Conservation (phyloP, 2,113 vertebrate species). For the Elaphurus davidianus region DNA sequence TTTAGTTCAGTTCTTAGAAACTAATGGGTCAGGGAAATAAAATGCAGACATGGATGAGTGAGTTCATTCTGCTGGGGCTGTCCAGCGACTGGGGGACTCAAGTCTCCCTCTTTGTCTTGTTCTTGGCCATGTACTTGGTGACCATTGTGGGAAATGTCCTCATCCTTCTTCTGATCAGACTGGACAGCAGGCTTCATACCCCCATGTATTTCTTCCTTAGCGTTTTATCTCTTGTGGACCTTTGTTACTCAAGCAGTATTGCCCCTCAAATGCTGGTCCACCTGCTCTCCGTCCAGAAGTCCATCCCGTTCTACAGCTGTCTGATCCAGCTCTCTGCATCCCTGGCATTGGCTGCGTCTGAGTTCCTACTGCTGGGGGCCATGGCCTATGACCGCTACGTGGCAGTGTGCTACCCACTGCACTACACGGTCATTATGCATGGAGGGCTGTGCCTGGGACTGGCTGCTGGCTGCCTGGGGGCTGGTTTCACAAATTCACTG, state of each 20-base stretch:
- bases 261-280: conserved; percentile 55
- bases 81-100: not conserved
- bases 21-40: not conserved
- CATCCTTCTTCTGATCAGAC: conserved; percentile 57
- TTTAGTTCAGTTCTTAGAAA: not conserved
- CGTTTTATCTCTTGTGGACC: conserved; percentile 60
- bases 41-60: conserved; percentile 25
- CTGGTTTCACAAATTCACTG: conserved; percentile 57
- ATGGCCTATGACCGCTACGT: conserved; percentile 64
- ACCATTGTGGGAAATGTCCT: conserved; percentile 51
- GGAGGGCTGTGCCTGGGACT: conserved; percentile 39
- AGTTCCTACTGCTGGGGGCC: conserved; percentile 68
- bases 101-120: conserved; percentile 47
- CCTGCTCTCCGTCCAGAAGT: conserved; percentile 38
- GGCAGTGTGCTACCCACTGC: conserved; percentile 33
- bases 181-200: conserved; percentile 58
- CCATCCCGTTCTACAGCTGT: conserved; percentile 44
- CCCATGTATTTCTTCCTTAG: conserved; percentile 74
- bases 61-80: conserved; percentile 66
- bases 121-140: conserved; percentile 59
- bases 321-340: conserved; percentile 37
- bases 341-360: conserved; percentile 40
- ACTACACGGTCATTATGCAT: conserved; percentile 48
- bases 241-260: conserved; percentile 47
- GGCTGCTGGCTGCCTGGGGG: conserved; percentile 5